Base-by-base conservation (phyloP, 2,888 invertebrate species). In the Teleiodes luculella region DNA sequence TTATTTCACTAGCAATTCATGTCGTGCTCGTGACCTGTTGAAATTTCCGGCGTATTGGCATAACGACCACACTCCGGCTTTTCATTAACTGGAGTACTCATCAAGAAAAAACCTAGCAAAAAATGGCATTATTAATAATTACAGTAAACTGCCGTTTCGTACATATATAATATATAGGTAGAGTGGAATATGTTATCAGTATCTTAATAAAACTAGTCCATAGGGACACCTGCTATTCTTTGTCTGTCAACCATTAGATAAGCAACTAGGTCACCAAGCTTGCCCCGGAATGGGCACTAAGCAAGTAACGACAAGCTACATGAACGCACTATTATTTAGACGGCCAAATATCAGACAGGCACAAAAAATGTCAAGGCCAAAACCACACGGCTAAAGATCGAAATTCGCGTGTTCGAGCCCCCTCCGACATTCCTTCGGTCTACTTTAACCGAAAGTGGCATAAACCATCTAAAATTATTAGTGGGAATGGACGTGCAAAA, bases 401-500 rank as follows among this genome's bases (percentile, higher is more conserved):
- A 79, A 78, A 72, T 67, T 78, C 70, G 85, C 85, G 83, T 84
- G 82, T 57, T 72, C 67, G 54, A 63, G 41, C 57, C 65, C 65
- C 65, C 66, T 73, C 70, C 65, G 63, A 62, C 72, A 67, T 70
- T 64, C 62, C 65, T 66, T 55, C 73, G 65, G 80, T 74, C 80
- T 68, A 63, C 67, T 73, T 72, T 64, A 65, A 57, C 65, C 72
- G 70, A 76, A 72, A 76, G 74, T 75, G 77, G 70, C 70, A 81
- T 84, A 80, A 81, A 80, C 70, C 74, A 74, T 75, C 69, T 70
- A 63, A 64, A 76, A 75, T 78, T 74, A 81, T 76, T 76, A 71
- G 66, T 66, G 72, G 65, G 66, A 78, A 80, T 77, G 81, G 79
- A 81, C 82, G 80, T 86, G 86, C 86, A 83, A 86, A 87, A 87